Conservation (phyloP, 2,113 vertebrate genomes). For the Vombatus ursinus region DNA sequence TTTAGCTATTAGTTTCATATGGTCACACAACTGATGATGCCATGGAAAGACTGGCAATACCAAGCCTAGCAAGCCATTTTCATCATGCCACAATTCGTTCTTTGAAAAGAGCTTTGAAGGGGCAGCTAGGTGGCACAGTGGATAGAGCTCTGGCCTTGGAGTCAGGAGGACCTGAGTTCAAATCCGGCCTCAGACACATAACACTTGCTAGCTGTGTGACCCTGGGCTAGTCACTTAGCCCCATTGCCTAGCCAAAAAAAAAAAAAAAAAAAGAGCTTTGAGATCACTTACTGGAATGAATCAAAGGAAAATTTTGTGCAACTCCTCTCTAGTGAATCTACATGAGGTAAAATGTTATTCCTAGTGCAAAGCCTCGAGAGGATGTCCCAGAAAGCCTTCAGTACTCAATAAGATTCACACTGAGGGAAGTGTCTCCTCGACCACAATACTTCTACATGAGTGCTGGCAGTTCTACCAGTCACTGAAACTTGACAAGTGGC, state of each 20-base stretch:
- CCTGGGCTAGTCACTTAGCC: no score
- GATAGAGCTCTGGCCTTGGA: no score
- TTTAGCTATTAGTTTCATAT: background rate
- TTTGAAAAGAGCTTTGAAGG: background rate
- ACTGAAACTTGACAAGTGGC: background rate
- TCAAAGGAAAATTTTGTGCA: background rate
- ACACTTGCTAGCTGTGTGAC: no score
- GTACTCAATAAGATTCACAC: background rate
- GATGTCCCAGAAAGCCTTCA: background rate
- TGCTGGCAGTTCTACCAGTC: background rate
- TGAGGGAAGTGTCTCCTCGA: background rate
- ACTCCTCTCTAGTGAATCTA: background rate
- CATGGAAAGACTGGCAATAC: background rate
- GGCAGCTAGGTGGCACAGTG: no score
- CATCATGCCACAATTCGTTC: background rate
- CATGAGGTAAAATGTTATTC: background rate
- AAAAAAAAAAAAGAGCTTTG: background rate
- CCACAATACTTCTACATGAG: background rate
- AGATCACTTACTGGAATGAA: background rate
- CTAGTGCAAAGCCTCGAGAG: background rate
- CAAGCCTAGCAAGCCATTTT: background rate
- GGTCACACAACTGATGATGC: background rate
- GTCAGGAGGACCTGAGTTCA: no score
- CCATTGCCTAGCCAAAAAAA: no score
- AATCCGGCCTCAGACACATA: no score